Evolutionary conservation across 2,113 vertebrate species (phyloP).

Genomic region (Tetrax tetrax): DNA sequence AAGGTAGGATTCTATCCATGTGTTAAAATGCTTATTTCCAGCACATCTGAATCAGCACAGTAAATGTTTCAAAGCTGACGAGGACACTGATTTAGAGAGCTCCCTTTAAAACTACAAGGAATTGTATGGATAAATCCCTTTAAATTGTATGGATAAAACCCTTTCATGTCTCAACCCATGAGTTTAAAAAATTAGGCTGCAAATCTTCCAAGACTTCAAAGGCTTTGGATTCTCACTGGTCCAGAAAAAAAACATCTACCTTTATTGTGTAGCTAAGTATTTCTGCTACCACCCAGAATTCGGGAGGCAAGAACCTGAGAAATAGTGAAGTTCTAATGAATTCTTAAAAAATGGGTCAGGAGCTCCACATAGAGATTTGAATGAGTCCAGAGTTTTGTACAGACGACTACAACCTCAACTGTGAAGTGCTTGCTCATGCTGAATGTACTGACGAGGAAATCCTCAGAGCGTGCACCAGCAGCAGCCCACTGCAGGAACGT

Average conservation of each 20-base stretch:
- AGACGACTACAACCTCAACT: background rate
- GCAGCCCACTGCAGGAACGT: background rate
- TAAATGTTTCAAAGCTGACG: background rate
- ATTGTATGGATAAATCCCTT: background rate
- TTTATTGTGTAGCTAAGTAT: background rate
- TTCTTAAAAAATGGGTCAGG: background rate
- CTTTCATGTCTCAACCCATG: background rate
- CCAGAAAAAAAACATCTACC: background rate
- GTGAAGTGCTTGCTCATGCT: background rate
- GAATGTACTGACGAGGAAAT: background rate
- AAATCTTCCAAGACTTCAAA: background rate
- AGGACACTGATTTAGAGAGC: background rate
- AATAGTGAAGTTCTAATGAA: background rate
- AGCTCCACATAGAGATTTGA: background rate
- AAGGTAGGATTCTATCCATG: background rate
- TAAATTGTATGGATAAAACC: background rate
- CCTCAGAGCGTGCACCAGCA: background rate
- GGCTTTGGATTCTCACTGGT: background rate
- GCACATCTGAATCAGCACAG: background rate
- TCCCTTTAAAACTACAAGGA: background rate
- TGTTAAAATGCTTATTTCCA: background rate
- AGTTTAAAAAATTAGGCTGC: background rate
- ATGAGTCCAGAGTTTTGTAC: background rate
- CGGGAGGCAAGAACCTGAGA: background rate
- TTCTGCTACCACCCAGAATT: background rate